Percentiles rank a stretch among this genome's conserved stretches.
phyloP scores from a whole-genome alignment of 2,113 vertebrate genomes.

The Orthonyx spaldingii region DNA sequence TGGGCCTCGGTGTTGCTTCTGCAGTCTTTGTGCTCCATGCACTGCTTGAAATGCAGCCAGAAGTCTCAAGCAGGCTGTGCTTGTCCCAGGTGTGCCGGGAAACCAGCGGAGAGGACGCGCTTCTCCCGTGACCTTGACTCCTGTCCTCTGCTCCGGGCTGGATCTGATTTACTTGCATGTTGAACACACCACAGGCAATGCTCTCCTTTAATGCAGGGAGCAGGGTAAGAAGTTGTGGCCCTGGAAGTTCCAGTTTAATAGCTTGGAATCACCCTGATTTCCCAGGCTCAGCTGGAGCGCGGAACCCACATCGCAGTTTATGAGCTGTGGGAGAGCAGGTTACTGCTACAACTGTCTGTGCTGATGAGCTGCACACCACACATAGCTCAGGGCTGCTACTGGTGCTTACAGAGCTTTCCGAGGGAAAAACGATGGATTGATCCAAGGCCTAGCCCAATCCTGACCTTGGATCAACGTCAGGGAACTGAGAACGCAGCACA shows the following conservation, averaged over 20 bases:
- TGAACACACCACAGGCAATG: background rate
- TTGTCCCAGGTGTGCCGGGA: background rate
- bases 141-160: background rate
- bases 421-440: background rate
- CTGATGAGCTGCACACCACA: background rate
- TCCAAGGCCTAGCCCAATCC: background rate
- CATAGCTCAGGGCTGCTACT: background rate
- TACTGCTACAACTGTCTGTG: background rate
- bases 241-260: background rate
- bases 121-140: background rate
- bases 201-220: background rate
- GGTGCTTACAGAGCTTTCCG: background rate
- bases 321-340: background rate
- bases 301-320: background rate
- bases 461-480: background rate
- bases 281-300: background rate
- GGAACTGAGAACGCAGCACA: background rate
- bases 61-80: background rate
- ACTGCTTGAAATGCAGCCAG: background rate
- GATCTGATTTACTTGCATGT: background rate
- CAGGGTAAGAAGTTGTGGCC: background rate
- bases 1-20: background rate
- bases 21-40: background rate
- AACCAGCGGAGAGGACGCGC: background rate
- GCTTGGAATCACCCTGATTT: background rate